Evolutionary conservation across 2,113 vertebrate species (phyloP).

Genomic region (Proterorhinus semilunaris): DNA sequence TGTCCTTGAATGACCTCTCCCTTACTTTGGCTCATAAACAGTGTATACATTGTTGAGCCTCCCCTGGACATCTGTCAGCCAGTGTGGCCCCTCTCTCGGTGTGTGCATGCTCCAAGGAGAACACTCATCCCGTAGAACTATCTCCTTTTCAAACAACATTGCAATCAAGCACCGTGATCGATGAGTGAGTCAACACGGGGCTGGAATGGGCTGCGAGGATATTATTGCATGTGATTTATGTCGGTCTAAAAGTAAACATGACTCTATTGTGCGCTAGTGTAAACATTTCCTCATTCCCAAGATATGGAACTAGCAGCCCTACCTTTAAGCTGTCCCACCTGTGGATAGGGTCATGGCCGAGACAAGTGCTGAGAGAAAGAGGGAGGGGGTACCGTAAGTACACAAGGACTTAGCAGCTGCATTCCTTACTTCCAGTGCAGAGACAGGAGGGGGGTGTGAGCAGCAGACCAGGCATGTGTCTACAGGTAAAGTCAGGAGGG

Average conservation of each 20-base stretch:
- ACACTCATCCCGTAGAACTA: constrained; percentile 11
- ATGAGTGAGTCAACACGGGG: constrained; percentile 55
- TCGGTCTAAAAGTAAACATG: constrained; percentile 33
- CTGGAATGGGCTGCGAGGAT: constrained; percentile 36
- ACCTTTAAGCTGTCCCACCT: constrained; percentile 50
- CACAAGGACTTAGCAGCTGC: constrained; percentile 12
- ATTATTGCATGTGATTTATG: constrained; percentile 40
- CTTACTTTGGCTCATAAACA: constrained; percentile 39
- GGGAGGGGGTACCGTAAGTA: neutral
- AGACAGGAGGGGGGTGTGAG: constrained; percentile 17
- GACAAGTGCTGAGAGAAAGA: neutral
- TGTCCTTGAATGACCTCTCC: constrained; percentile 17
- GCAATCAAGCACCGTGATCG: constrained; percentile 29
- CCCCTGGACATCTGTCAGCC: constrained; percentile 40
- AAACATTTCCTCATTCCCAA: constrained; percentile 64
- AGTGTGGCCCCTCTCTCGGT: neutral
- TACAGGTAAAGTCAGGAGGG: constrained; percentile 43
- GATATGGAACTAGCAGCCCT: constrained; percentile 25
- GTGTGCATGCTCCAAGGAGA: constrained; percentile 17
- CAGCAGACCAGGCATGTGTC: constrained; percentile 51
- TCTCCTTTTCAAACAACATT: constrained; percentile 22
- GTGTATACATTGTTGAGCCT: constrained; percentile 20
- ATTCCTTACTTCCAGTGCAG: constrained; percentile 41
- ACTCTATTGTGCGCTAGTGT: constrained; percentile 31
- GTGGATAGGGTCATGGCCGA: constrained; percentile 37